These are phyloP conservation scores for Synanthedon tipuliformis DNA, from an alignment of 2,888 invertebrate genomes.

Conservation along the genomic window DNA sequence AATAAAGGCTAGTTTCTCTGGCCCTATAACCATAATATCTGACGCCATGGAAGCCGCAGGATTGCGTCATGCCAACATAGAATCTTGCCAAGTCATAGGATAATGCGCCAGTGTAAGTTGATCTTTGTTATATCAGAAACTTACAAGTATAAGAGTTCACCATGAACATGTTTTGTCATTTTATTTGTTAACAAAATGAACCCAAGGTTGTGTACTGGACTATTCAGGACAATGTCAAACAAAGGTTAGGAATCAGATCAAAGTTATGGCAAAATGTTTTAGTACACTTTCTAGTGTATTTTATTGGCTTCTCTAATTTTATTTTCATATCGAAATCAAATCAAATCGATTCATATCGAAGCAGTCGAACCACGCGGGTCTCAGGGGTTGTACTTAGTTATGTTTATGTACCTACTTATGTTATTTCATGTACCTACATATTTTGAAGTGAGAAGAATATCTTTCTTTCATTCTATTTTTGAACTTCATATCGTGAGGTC, in stretches of 20 bases:
- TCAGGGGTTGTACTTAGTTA: no score
- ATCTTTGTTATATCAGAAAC: constrained; percentile 9
- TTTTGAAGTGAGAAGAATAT: no score
- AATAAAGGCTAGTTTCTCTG: constrained; percentile 10
- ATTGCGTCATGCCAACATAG: constrained; percentile 31
- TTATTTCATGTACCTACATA: no score
- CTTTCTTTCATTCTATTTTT: no score
- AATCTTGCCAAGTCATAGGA: constrained; percentile 27
- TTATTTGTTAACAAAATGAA: constrained; percentile 21
- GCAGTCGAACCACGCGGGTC: no score
- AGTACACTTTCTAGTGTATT: no score
- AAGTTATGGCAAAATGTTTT: no score
- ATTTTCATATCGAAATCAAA: no score
- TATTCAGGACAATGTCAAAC: constrained; percentile 1
- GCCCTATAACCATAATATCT: background rate
- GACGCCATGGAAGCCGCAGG: constrained; percentile 19
- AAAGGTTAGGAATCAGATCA: background rate
- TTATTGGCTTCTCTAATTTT: no score
- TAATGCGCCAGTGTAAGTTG: constrained; percentile 21
- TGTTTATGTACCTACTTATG: no score
- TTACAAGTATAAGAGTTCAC: constrained; percentile 13
- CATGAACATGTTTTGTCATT: constrained; percentile 8
- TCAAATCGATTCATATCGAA: no score
- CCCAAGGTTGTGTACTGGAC: constrained; percentile 27
- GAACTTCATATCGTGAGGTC: no score